A percentile compares a stretch with the other conserved stretches of the same genome.
These are phyloP conservation scores for Podocnemis expansa DNA, from an alignment of 2,113 vertebrate genomes.

Conservation along the genomic window DNA sequence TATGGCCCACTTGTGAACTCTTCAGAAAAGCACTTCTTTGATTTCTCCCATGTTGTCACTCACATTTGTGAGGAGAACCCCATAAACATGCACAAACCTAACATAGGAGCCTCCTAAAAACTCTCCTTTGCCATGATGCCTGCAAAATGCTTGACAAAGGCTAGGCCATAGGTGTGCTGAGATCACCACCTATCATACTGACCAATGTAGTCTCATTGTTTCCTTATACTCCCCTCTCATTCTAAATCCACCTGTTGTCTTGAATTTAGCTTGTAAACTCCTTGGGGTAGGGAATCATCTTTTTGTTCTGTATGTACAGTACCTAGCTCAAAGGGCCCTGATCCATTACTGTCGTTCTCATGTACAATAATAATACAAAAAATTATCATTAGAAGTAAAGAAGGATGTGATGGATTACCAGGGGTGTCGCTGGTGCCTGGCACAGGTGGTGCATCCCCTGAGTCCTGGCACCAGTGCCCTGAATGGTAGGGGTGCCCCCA, in stretches of 20 bases:
- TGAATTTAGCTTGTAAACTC: background rate
- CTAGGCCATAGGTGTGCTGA: background rate
- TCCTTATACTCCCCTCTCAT: background rate
- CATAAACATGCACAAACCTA: background rate
- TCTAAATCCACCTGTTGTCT: background rate
- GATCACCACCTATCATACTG: background rate
- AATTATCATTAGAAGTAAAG: background rate
- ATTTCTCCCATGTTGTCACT: background rate
- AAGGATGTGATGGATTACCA: background rate
- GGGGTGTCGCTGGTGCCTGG: too few species aligned
- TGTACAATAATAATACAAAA: background rate
- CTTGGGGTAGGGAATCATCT: background rate
- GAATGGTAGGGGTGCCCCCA: too few species aligned
- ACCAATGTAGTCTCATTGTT: background rate
- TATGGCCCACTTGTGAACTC: background rate
- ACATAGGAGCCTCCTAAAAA: background rate
- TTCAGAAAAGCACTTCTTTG: background rate
- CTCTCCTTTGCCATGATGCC: background rate
- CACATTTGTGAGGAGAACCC: background rate
- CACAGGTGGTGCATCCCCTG: too few species aligned
- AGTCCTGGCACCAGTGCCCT: too few species aligned
- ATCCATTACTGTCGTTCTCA: background rate
- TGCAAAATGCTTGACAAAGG: background rate
- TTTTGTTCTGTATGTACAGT: background rate
- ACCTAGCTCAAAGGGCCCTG: background rate